A percentile compares a stretch with the other conserved stretches of the same genome.
Conservation (phyloP, 2,113 vertebrate genomes). For the Daboia siamensis region DNA sequence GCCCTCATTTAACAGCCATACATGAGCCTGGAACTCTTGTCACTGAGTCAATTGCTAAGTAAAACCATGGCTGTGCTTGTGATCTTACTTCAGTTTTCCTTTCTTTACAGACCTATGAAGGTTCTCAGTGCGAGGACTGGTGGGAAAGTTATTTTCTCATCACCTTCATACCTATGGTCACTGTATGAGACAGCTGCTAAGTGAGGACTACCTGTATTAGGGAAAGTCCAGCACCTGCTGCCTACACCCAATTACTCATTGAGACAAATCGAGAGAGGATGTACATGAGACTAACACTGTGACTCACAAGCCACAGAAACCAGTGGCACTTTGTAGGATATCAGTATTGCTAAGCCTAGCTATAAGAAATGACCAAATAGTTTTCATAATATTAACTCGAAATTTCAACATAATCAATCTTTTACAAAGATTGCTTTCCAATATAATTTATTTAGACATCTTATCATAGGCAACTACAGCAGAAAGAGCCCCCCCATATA, state of each 20-base stretch:
- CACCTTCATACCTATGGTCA: not conserved
- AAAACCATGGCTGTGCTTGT: not conserved
- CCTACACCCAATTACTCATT: not conserved
- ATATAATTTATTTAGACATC: constrained; percentile 73
- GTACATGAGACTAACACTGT: not conserved
- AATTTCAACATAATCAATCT: constrained; percentile 49
- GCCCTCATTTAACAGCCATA: not conserved
- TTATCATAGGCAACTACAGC: constrained; percentile 66
- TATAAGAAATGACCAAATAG: constrained; percentile 2
- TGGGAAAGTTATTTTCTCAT: not conserved
- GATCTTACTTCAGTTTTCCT: not conserved
- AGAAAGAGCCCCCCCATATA: constrained; percentile 39
- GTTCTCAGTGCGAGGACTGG: not conserved
- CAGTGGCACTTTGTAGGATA: not conserved
- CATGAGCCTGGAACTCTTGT: not conserved
- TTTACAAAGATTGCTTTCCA: constrained; percentile 60
- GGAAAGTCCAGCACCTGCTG: not conserved
- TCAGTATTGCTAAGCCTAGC: constrained; percentile 15
- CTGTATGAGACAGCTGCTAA: not conserved
- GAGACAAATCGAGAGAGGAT: not conserved
- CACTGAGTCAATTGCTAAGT: not conserved
- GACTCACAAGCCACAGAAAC: not conserved
- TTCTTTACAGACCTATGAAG: not conserved
- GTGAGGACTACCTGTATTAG: not conserved
- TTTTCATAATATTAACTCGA: constrained; percentile 27